Conservation (phyloP, 2,113 vertebrate genomes). For the Rhipidura dahli region DNA sequence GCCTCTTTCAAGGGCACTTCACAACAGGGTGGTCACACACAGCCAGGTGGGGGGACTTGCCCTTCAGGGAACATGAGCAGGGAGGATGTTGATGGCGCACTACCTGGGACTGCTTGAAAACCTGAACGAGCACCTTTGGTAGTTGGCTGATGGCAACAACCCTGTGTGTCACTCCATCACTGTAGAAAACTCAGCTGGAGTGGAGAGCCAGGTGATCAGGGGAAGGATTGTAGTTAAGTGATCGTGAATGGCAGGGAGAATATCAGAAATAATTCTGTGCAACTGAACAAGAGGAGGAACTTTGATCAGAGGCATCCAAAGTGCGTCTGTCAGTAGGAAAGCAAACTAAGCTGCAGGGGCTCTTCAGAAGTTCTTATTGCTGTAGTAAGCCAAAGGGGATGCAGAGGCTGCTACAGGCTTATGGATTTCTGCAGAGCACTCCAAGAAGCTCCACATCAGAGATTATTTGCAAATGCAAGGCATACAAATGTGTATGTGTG, state of each 20-base stretch:
- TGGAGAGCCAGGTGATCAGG: not conserved
- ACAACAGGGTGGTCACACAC: too few relatives aligned
- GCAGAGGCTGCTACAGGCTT: not conserved
- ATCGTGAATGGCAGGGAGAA: not conserved
- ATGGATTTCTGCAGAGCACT: not conserved
- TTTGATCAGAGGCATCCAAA: not conserved
- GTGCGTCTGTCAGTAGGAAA: not conserved
- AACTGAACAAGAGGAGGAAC: not conserved
- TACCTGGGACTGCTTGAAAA: not conserved
- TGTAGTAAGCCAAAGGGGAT: not conserved
- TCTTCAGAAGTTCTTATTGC: not conserved
- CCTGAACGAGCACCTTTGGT: not conserved
- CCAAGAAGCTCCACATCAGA: not conserved
- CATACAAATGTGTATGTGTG: not conserved
- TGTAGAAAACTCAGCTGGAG: not conserved
- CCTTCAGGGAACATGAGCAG: not conserved
- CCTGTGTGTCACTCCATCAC: not conserved
- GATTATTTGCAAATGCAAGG: not conserved
- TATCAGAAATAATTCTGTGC: conserved; percentile 4
- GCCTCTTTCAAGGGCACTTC: not conserved
- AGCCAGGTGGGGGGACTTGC: not conserved
- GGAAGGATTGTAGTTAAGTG: not conserved
- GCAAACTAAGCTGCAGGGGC: not conserved
- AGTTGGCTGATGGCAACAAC: not conserved
- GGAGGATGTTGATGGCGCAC: not conserved